Conservation (phyloP, 2,888 invertebrate species). For the Molanna angustata region DNA sequence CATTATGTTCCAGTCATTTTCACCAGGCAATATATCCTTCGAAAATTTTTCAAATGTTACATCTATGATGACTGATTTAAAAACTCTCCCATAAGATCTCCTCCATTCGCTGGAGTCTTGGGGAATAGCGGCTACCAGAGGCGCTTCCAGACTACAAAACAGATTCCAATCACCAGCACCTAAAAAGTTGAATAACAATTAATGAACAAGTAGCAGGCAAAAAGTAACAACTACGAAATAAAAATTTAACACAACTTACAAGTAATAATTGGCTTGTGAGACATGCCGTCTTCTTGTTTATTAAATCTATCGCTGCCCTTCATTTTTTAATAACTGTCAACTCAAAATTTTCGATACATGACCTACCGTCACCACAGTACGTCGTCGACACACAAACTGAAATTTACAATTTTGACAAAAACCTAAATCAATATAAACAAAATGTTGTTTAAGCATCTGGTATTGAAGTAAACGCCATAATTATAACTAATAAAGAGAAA, state of each 20-base stretch:
- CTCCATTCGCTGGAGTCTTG: constrained; percentile 91
- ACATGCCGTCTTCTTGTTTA: constrained; percentile 57
- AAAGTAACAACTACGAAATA: constrained; percentile 6
- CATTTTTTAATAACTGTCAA: constrained; percentile 49
- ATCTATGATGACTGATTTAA: constrained; percentile 80
- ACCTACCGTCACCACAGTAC: constrained; percentile 23
- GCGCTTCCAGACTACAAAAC: constrained; percentile 78
- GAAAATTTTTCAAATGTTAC: constrained; percentile 80
- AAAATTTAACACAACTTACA: too few species aligned
- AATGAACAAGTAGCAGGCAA: constrained; percentile 3
- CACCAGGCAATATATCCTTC: constrained; percentile 69
- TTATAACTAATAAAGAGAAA: constrained; percentile 18
- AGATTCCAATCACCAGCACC: constrained; percentile 84
- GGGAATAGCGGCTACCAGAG: constrained; percentile 75
- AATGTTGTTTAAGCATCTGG: neutral
- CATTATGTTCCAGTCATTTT: constrained; percentile 73
- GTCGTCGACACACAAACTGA: constrained; percentile 1
- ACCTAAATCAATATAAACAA: neutral
- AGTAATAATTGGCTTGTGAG: constrained; percentile 70
- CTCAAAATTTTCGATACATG: constrained; percentile 22
- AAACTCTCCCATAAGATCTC: constrained; percentile 81
- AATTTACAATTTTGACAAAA: neutral
- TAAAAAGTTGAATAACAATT: constrained; percentile 37
- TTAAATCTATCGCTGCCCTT: constrained; percentile 56
- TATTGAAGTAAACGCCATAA: constrained; percentile 11